A percentile compares a stretch with the other conserved stretches of the same genome.
Evolutionary conservation across 2,888 invertebrate species (phyloP).

Genomic region (Pristionchus japonicus): DNA sequence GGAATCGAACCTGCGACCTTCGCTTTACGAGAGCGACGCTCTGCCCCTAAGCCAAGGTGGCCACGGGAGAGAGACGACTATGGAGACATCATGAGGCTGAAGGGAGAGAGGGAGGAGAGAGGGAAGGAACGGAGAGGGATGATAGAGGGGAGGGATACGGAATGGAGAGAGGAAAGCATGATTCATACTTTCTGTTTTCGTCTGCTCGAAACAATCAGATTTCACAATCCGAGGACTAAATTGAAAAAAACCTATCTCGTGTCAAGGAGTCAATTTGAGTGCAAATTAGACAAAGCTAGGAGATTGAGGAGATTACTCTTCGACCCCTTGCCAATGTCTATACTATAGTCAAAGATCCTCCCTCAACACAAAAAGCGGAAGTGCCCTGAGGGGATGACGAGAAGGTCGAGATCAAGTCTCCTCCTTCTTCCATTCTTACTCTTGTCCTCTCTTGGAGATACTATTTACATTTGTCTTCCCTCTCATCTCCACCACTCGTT

Average conservation of each 20-base stretch:
- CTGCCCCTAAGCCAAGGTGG: slow-evolving; percentile 29
- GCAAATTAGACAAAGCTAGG: not conserved
- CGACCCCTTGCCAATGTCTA: not conserved
- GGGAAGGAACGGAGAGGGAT: not conserved
- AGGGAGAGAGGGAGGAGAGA: slow-evolving; percentile 15
- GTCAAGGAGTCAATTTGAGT: not conserved
- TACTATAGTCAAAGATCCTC: too few species aligned
- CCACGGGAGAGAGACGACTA: not conserved
- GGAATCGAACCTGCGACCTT: too few species aligned
- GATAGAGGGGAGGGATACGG: not conserved
- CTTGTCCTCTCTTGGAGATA: slow-evolving; percentile 24
- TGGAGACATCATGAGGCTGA: not conserved
- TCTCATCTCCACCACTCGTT: slow-evolving; percentile 1
- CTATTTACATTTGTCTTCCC: slow-evolving; percentile 36
- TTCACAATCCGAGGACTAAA: not conserved
- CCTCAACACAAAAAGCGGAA: slow-evolving; percentile 13
- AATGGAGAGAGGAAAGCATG: not conserved
- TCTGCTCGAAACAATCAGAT: too few species aligned
- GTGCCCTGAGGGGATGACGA: slow-evolving; percentile 2
- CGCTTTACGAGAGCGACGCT: too few species aligned
- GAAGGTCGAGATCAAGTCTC: slow-evolving; percentile 9
- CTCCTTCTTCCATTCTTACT: slow-evolving; percentile 28
- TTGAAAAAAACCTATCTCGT: not conserved
- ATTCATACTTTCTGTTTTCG: not conserved
- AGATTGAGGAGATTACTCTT: not conserved